Evolutionary conservation across 2,797 vertebrate genomes (phyloP).

Genomic region (Premnoplex brunnescens): DNA sequence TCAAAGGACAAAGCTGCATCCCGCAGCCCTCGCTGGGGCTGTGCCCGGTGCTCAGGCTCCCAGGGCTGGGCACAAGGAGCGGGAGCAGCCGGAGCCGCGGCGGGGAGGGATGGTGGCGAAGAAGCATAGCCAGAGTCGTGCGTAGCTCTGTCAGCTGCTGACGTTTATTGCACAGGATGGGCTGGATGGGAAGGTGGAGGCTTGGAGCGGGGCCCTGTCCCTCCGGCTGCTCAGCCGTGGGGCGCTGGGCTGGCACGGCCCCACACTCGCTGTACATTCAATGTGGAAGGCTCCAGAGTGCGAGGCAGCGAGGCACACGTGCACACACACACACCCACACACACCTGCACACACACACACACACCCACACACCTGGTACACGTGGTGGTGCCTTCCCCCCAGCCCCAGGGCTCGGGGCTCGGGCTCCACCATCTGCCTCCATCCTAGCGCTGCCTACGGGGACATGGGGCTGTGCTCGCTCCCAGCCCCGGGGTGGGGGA

Average conservation of each 20-base stretch:
- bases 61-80: not conserved
- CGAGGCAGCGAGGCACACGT: not conserved
- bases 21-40: not conserved
- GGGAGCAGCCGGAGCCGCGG: not conserved
- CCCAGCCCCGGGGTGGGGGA: not conserved
- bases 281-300: not conserved
- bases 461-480: fast-evolving
- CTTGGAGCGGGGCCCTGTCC: not conserved
- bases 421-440: not conserved
- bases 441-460: not conserved
- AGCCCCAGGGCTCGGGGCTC: not conserved
- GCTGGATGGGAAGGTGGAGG: constrained; percentile 50
- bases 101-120: fast-evolving
- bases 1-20: not conserved
- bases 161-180: constrained; percentile 80
- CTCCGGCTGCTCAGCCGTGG: not conserved
- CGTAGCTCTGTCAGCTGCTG: constrained; percentile 66
- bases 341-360: not conserved
- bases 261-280: not conserved
- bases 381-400: not conserved
- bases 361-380: not conserved
- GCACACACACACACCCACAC: not conserved
- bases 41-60: not conserved
- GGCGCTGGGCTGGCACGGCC: not conserved
- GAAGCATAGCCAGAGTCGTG: constrained; percentile 6